phyloP scores from a whole-genome alignment of 2,888 invertebrate species.

The Pemphredon lugubris region DNA sequence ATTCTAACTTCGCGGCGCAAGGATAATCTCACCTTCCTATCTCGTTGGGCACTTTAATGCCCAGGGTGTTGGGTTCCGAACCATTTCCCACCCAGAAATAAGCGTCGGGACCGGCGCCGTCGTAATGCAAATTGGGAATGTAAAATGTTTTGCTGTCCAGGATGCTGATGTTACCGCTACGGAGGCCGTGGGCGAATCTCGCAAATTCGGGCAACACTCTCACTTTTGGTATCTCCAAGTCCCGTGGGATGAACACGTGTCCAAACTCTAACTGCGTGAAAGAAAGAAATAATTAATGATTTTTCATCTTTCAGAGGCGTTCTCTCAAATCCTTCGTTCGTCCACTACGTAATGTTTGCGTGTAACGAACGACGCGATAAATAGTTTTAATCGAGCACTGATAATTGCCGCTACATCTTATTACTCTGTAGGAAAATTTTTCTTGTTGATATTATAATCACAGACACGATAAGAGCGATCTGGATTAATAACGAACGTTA shows the following conservation, averaged over 20 bases:
- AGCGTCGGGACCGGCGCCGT: constrained; percentile 95
- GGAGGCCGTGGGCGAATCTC: constrained; percentile 92
- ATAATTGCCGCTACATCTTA: no score
- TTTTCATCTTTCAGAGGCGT: no score
- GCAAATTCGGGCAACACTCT: constrained; percentile 93
- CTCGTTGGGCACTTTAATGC: constrained; percentile 95
- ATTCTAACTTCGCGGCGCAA: no score
- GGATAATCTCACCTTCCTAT: constrained; percentile 84
- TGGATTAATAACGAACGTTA: no score
- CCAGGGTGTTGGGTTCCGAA: constrained; percentile 89
- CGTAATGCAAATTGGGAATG: constrained; percentile 95
- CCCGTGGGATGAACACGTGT: constrained; percentile 89
- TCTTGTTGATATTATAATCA: no score
- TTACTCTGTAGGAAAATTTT: no score
- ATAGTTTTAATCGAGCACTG: no score
- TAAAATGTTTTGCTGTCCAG: constrained; percentile 95
- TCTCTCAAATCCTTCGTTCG: no score
- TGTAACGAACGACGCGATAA: no score
- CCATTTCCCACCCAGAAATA: constrained; percentile 98
- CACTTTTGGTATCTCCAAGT: constrained; percentile 90
- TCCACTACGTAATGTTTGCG: no score
- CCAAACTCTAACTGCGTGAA: constrained; percentile 95
- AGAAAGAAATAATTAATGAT: no score
- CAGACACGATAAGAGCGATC: no score
- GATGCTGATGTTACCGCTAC: constrained; percentile 95